A percentile compares a stretch with the other conserved stretches of the same genome.
Conservation (phyloP, 2,888 invertebrate genomes). For the Oscheius sp. region DNA sequence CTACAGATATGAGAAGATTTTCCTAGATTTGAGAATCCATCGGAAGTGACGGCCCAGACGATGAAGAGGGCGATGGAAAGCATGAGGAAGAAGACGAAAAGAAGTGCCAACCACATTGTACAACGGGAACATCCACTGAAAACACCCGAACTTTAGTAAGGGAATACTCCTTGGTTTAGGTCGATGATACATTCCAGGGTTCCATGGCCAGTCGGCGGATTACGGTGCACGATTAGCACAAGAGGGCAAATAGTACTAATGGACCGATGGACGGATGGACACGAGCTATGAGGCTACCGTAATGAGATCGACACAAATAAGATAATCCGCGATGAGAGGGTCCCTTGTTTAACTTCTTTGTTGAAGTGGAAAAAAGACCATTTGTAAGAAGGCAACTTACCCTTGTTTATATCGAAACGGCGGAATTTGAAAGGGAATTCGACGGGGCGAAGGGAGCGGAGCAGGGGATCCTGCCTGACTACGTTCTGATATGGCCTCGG, state of each 20-base stretch:
- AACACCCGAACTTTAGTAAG: neutral
- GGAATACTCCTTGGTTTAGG: neutral
- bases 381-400: no score
- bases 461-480: neutral
- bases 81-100: slow-evolving; percentile 45
- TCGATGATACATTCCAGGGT: slow-evolving; percentile 7
- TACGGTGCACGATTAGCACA: slow-evolving; percentile 31
- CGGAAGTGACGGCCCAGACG: slow-evolving; percentile 52
- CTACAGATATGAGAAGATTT: slow-evolving; percentile 47
- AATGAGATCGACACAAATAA: neutral
- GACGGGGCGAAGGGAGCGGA: slow-evolving; percentile 19
- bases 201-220: slow-evolving; percentile 29
- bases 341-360: neutral
- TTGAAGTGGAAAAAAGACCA: neutral
- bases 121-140: slow-evolving; percentile 49
- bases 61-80: slow-evolving; percentile 48
- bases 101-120: slow-evolving; percentile 40
- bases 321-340: neutral
- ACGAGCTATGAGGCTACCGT: slow-evolving; percentile 17
- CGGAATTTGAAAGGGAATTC: slow-evolving; percentile 43
- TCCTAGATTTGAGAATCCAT: slow-evolving; percentile 49
- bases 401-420: slow-evolving; percentile 36
- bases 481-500: slow-evolving; percentile 24
- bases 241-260: slow-evolving; percentile 31
- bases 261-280: slow-evolving; percentile 15